Evolutionary conservation across 2,113 vertebrate genomes (phyloP).

Genomic region (Hemiprocne comata): DNA sequence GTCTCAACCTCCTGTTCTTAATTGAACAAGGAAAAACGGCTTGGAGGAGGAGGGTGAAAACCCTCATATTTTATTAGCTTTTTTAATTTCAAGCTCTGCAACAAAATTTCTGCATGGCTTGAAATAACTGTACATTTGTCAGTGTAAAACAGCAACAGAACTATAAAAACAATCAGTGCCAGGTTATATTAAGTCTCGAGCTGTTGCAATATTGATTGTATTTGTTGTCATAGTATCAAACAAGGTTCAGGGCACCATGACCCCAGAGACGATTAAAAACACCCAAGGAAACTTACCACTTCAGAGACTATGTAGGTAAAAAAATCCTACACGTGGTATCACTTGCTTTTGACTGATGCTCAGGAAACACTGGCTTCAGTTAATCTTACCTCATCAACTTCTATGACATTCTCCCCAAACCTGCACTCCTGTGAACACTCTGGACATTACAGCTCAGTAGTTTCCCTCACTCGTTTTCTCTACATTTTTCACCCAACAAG

Average conservation of each 20-base stretch:
- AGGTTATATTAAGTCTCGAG: not conserved
- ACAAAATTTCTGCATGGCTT: not conserved
- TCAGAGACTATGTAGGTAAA: not conserved
- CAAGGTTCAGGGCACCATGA: not conserved
- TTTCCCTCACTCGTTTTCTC: not conserved
- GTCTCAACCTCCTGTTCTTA: not conserved
- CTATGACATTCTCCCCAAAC: not conserved
- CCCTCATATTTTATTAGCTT: not conserved
- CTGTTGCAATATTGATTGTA: not conserved
- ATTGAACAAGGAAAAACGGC: not conserved
- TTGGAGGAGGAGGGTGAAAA: not conserved
- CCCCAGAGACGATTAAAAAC: not conserved
- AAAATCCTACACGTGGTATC: not conserved
- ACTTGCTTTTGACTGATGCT: not conserved
- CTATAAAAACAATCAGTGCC: not conserved
- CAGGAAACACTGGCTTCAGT: not conserved
- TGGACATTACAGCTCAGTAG: not conserved
- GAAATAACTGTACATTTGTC: not conserved
- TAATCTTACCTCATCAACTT: not conserved
- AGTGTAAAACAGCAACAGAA: not conserved
- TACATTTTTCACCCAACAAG: not conserved
- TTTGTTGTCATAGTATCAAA: not conserved
- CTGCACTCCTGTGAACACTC: not conserved
- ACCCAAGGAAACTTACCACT: not conserved
- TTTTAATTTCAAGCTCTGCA: not conserved